phyloP scores from a whole-genome alignment of 2,888 invertebrate genomes.

The Tethea ocularis region DNA sequence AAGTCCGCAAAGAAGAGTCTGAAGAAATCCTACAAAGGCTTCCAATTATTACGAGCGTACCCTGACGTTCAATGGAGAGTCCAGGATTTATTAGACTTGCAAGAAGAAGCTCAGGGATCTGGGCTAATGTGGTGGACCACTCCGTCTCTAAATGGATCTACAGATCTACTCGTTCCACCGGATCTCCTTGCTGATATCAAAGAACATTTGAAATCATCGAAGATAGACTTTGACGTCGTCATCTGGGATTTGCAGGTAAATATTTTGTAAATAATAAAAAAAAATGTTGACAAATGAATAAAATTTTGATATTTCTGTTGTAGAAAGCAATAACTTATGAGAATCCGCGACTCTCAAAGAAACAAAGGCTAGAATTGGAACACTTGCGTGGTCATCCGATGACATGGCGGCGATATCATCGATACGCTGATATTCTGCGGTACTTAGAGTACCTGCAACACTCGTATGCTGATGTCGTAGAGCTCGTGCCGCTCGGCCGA shows the following conservation, averaged over 20 bases:
- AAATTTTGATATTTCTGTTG: conserved; percentile 13
- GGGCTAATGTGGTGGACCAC: conserved; percentile 80
- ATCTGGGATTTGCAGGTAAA: conserved; percentile 88
- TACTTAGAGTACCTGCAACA: conserved; percentile 87
- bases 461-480: conserved; percentile 86
- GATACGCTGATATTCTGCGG: conserved; percentile 87
- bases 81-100: conserved; percentile 70
- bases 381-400: conserved; percentile 84
- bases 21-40: conserved; percentile 82
- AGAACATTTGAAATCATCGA: conserved; percentile 83
- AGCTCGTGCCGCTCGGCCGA: conserved; percentile 88
- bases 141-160: conserved; percentile 79
- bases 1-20: conserved; percentile 64
- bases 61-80: conserved; percentile 74
- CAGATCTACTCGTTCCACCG: conserved; percentile 90
- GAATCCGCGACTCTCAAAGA: conserved; percentile 86
- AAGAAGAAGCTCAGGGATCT: conserved; percentile 77
- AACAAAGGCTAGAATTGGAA: conserved; percentile 83
- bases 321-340: conserved; percentile 88
- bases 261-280: not conserved
- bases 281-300: not conserved
- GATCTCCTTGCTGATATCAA: conserved; percentile 84
- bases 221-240: conserved; percentile 86
- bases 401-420: conserved; percentile 89
- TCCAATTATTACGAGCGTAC: conserved; percentile 76